A percentile compares a stretch with the other conserved stretches of the same genome.
These are phyloP conservation scores for Carduelis carduelis DNA, from an alignment of 2,797 vertebrate genomes.

Conservation along the genomic window DNA sequence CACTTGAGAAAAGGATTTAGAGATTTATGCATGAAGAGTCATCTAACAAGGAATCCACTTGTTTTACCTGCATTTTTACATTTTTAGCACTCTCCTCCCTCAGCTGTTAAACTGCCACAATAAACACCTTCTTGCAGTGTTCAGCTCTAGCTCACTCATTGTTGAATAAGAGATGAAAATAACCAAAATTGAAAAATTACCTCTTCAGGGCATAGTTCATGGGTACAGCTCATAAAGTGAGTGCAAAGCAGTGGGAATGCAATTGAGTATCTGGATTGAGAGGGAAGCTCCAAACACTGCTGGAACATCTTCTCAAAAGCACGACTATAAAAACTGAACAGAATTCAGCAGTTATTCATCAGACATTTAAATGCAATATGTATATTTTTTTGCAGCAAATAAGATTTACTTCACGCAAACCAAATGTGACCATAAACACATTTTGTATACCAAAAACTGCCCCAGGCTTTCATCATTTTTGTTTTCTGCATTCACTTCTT, in stretches of 20 bases:
- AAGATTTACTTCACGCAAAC: not conserved
- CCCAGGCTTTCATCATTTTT: not conserved
- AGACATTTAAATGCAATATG: conserved; percentile 2
- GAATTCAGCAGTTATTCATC: not conserved
- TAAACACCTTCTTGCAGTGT: not conserved
- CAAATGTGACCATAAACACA: not conserved
- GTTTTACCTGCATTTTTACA: not conserved
- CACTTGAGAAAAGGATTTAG: not conserved
- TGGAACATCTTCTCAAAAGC: conserved; percentile 99
- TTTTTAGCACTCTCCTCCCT: not conserved
- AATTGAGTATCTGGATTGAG: conserved; percentile 96
- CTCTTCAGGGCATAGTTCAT: conserved; percentile 98
- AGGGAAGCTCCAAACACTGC: conserved; percentile 97
- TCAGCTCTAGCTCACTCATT: not conserved
- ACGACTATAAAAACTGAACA: conserved; percentile 94
- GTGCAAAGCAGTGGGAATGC: conserved; percentile 97
- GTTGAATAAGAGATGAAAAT: not conserved
- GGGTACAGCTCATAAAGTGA: conserved; percentile 99
- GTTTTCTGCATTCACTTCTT: not conserved
- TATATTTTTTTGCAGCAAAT: not conserved
- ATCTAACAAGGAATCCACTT: not conserved
- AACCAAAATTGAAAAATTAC: conserved; percentile 70
- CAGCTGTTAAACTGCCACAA: not conserved
- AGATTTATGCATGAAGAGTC: not conserved
- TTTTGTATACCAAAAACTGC: not conserved